Evolutionary conservation across 1,140 invertebrate genomes (phyloP).

Genomic region (Anoplophora glabripennis): DNA sequence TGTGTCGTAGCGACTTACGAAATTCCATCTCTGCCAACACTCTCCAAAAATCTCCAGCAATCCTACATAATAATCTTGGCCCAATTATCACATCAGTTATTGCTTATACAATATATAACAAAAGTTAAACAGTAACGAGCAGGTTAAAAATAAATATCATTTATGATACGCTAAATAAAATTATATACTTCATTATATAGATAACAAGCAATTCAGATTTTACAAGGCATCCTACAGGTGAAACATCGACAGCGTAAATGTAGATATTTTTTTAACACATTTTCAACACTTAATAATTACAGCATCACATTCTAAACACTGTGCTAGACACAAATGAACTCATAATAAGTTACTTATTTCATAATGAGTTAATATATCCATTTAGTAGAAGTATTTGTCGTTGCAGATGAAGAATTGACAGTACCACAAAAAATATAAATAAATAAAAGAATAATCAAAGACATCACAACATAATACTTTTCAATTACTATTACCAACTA

Average conservation of each 20-base stretch:
- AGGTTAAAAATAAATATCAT: slow-evolving; percentile 7
- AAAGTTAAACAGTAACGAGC: not conserved
- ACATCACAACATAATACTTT: no score
- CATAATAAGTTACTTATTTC: not conserved
- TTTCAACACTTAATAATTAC: not conserved
- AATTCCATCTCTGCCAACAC: no score
- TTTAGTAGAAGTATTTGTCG: no score
- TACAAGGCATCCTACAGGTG: slow-evolving; percentile 2
- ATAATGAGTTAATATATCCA: no score
- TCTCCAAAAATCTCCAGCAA: no score
- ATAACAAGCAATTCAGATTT: slow-evolving; percentile 4
- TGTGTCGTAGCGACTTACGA: no score
- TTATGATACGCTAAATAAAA: not conserved
- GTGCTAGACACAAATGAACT: slow-evolving; percentile 9
- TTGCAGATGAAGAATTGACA: no score
- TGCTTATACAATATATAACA: slow-evolving; percentile 21
- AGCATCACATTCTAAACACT: slow-evolving; percentile 24
- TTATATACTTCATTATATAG: slow-evolving; percentile 3
- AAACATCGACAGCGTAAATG: not conserved
- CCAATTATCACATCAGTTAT: slow-evolving; percentile 32
- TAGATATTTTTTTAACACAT: not conserved
- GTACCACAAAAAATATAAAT: no score
- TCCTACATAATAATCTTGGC: no score
- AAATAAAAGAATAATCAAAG: no score
- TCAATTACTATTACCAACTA: no score